Percentiles rank a stretch among this genome's conserved stretches.
Evolutionary conservation across 2,888 invertebrate genomes (phyloP).

Genomic region (Acrobasis consociella): DNA sequence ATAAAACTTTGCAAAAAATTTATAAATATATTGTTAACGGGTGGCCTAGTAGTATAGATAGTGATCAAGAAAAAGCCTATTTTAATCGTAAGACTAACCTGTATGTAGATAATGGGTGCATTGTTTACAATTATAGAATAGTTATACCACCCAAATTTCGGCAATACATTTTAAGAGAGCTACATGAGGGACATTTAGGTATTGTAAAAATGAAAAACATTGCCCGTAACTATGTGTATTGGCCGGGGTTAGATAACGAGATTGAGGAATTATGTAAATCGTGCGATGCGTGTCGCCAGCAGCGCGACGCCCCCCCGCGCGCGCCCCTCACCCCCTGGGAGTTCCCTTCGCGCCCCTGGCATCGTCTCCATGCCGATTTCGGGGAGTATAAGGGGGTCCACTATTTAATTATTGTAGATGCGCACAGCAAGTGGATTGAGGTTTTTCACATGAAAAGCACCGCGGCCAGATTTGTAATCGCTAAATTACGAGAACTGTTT

Average conservation of each 20-base stretch:
- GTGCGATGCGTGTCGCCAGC: background rate
- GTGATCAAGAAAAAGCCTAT: background rate
- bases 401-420: background rate
- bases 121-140: background rate
- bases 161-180: background rate
- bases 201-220: conserved; percentile 1
- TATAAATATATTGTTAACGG: background rate
- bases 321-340: background rate
- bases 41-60: background rate
- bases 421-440: conserved; percentile 1
- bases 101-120: background rate
- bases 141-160: background rate
- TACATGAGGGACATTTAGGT: background rate
- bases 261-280: background rate
- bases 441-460: background rate
- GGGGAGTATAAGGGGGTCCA: background rate
- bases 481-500: background rate
- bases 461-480: background rate
- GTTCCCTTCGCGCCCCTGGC: background rate
- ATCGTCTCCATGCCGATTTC: background rate
- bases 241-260: background rate
- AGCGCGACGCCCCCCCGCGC: background rate
- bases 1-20: background rate
- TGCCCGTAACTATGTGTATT: background rate
- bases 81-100: background rate